These are phyloP conservation scores for Mormyrops boulengeri DNA, from an alignment of 2,797 vertebrate species.

Conservation along the genomic window DNA sequence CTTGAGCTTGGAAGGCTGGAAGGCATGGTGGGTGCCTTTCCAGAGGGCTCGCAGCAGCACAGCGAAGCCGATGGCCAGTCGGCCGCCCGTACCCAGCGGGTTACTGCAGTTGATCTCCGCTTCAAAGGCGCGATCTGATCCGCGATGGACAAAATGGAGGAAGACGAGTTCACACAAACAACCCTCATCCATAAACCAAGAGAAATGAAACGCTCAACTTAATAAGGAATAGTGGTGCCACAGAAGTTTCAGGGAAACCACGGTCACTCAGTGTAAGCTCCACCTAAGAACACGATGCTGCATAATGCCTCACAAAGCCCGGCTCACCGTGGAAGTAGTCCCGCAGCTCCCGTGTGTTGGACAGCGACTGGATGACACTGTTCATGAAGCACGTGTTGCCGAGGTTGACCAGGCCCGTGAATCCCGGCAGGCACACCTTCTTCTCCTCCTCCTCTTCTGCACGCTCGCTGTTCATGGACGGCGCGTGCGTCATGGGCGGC, in stretches of 20 bases:
- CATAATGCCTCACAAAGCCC: neutral
- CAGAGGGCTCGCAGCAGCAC: constrained; percentile 87
- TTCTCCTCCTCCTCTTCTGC: constrained; percentile 91
- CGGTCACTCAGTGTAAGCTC: neutral
- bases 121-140: constrained; percentile 85
- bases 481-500: constrained; percentile 88
- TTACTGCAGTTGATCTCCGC: constrained; percentile 94
- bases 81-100: constrained; percentile 87
- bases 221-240: neutral
- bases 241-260: neutral
- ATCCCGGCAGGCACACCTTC: constrained; percentile 90
- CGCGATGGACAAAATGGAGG: neutral
- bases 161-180: neutral
- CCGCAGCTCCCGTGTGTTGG: constrained; percentile 92
- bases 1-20: constrained; percentile 96
- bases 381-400: constrained; percentile 99
- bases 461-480: constrained; percentile 67
- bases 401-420: constrained; percentile 91
- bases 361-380: constrained; percentile 95
- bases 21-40: constrained; percentile 97
- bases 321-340: constrained; percentile 93
- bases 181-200: neutral
- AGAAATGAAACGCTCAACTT: neutral
- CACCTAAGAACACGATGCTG: neutral
- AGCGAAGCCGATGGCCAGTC: constrained; percentile 89